Percentiles rank a stretch among this genome's conserved stretches.
Conservation (phyloP, 2,888 invertebrate genomes). For the Eulithis testata region DNA sequence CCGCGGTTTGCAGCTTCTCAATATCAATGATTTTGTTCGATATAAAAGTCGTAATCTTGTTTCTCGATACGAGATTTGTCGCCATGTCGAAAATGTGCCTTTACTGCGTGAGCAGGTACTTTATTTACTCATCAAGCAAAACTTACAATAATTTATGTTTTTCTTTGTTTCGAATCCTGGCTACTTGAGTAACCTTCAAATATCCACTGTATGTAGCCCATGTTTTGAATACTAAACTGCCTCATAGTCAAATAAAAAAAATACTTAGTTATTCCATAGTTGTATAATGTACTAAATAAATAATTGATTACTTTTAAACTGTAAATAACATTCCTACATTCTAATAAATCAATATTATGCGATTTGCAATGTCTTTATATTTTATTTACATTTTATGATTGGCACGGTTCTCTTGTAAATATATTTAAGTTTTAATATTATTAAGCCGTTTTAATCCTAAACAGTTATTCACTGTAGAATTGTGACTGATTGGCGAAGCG, state of each 20-base stretch:
- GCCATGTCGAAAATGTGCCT: no score
- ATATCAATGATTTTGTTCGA: no score
- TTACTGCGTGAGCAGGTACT: no score
- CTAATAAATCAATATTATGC: slow-evolving; percentile 10
- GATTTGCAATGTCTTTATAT: slow-evolving; percentile 2
- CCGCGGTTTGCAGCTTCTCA: no score
- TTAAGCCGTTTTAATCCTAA: not conserved
- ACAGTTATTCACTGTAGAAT: not conserved
- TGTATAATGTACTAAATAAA: slow-evolving; percentile 3
- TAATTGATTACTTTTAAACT: slow-evolving; percentile 14
- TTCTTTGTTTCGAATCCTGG: slow-evolving; percentile 1
- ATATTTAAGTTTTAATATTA: slow-evolving; percentile 6
- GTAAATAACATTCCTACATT: slow-evolving; percentile 39
- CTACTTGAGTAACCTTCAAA: not conserved
- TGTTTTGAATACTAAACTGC: not conserved
- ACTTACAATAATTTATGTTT: not conserved
- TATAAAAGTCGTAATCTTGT: no score
- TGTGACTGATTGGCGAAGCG: no score
- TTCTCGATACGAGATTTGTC: no score
- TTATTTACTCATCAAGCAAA: not conserved
- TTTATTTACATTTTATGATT: slow-evolving; percentile 14
- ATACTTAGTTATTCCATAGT: slow-evolving; percentile 1
- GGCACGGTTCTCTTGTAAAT: slow-evolving; percentile 20
- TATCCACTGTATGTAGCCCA: slow-evolving; percentile 4
- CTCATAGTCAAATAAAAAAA: slow-evolving; percentile 3